phyloP scores from a whole-genome alignment of 1,140 invertebrate genomes.

The Hetaerina americana region DNA sequence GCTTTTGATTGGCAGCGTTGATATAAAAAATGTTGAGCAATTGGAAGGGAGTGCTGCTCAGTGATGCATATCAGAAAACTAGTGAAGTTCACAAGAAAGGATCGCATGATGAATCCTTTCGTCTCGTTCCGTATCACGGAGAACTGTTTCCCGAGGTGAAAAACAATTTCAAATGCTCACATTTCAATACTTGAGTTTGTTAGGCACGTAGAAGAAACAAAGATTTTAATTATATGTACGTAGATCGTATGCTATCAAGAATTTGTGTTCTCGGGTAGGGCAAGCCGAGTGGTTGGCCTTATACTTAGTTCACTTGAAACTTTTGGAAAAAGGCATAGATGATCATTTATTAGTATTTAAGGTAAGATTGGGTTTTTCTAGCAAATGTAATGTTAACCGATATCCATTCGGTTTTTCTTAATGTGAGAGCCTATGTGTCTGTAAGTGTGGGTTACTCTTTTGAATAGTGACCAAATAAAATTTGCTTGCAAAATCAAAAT shows the following conservation, averaged over 20 bases:
- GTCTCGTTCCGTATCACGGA: too few species aligned
- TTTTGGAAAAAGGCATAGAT: neutral
- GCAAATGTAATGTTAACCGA: neutral
- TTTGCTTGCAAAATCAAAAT: neutral
- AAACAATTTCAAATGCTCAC: neutral
- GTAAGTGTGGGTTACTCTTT: neutral
- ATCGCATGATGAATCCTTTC: too few species aligned
- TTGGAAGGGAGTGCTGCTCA: neutral
- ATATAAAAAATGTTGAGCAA: too few species aligned
- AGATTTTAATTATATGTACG: neutral
- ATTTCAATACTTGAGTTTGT: neutral
- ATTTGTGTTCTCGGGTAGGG: neutral
- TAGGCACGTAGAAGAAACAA: neutral
- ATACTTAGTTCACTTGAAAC: neutral
- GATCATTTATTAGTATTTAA: neutral
- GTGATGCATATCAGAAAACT: neutral
- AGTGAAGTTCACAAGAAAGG: neutral
- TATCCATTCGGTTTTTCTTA: neutral
- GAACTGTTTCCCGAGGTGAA: neutral
- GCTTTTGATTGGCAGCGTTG: too few species aligned
- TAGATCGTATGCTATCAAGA: neutral
- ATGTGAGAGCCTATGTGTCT: neutral
- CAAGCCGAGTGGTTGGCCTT: neutral
- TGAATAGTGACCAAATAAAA: neutral
- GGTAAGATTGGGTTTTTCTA: neutral